Percentiles rank a stretch among this genome's conserved stretches.
phyloP scores from a whole-genome alignment of 2,888 invertebrate species.

The Pyrocoelia pectoralis region DNA sequence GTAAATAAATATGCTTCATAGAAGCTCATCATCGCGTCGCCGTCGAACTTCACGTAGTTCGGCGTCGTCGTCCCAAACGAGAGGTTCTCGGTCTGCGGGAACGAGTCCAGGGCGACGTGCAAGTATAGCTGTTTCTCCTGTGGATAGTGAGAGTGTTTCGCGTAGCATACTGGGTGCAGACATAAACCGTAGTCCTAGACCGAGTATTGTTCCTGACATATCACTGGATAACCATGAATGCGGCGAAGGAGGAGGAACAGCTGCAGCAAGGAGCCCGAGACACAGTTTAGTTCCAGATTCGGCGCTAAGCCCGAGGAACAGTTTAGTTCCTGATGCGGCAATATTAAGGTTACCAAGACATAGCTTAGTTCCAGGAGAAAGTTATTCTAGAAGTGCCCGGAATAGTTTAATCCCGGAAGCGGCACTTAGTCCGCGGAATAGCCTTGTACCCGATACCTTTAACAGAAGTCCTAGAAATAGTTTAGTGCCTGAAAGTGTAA shows the following conservation, averaged over 20 bases:
- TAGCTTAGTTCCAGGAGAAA: slow-evolving; percentile 68
- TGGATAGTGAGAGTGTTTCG: slow-evolving; percentile 49
- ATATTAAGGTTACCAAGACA: slow-evolving; percentile 61
- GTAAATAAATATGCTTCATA: slow-evolving; percentile 65
- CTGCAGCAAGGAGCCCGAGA: slow-evolving; percentile 65
- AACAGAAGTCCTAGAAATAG: slow-evolving; percentile 69
- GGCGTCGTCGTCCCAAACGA: slow-evolving; percentile 69
- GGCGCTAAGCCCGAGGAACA: slow-evolving; percentile 65
- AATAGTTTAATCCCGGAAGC: slow-evolving; percentile 67
- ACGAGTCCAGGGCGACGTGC: slow-evolving; percentile 57
- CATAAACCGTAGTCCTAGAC: slow-evolving; percentile 61
- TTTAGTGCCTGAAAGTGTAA: slow-evolving; percentile 62
- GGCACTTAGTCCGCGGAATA: slow-evolving; percentile 67
- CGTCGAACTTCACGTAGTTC: slow-evolving; percentile 73
- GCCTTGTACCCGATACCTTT: slow-evolving; percentile 65
- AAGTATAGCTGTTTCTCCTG: slow-evolving; percentile 58
- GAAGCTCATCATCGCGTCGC: slow-evolving; percentile 73
- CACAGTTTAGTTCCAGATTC: slow-evolving; percentile 68
- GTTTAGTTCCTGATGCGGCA: slow-evolving; percentile 67
- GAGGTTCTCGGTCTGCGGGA: slow-evolving; percentile 61
- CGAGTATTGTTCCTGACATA: slow-evolving; percentile 57
- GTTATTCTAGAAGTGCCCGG: slow-evolving; percentile 66
- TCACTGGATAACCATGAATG: slow-evolving; percentile 57
- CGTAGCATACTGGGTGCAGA: slow-evolving; percentile 54
- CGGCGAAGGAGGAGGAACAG: slow-evolving; percentile 63